Conservation (phyloP, 1,140 invertebrate species). For the Nautilus pompilius region DNA sequence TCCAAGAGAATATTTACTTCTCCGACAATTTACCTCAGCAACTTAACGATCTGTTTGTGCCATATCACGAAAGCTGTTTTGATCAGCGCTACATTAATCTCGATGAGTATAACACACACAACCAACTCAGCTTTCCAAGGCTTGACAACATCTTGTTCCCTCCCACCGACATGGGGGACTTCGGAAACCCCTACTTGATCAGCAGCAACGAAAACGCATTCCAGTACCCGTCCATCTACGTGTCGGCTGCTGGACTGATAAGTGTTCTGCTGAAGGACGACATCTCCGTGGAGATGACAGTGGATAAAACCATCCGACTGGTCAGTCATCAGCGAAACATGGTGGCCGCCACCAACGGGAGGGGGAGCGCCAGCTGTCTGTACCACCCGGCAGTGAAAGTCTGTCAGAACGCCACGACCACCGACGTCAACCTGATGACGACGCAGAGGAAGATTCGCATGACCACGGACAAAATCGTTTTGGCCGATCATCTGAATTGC, state of each 20-base stretch:
- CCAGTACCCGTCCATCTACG: conserved; percentile 40
- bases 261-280: conserved; percentile 40
- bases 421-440: conserved; percentile 21
- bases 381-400: conserved; percentile 36
- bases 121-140: too few species aligned
- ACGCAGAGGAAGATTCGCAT: conserved; percentile 26
- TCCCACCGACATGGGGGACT: too few species aligned
- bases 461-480: conserved; percentile 32
- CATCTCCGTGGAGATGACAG: conserved; percentile 45
- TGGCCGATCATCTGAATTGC: conserved; percentile 25
- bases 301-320: conserved; percentile 38
- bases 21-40: too few species aligned
- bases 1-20: too few species aligned
- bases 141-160: too few species aligned
- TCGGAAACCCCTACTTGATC: too few species aligned
- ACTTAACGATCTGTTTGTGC: too few species aligned
- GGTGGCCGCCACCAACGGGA: conserved; percentile 34
- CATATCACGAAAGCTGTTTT: too few species aligned
- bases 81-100: too few species aligned
- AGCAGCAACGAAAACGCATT: too few species aligned
- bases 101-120: too few species aligned
- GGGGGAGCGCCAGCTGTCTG: conserved; percentile 33
- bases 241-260: conserved; percentile 39
- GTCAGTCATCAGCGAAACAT: conserved; percentile 43
- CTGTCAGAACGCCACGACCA: conserved; percentile 30